Percentiles rank a stretch among this genome's conserved stretches.
Evolutionary conservation across 1,140 invertebrate species (phyloP).

Genomic region (Physella acuta): DNA sequence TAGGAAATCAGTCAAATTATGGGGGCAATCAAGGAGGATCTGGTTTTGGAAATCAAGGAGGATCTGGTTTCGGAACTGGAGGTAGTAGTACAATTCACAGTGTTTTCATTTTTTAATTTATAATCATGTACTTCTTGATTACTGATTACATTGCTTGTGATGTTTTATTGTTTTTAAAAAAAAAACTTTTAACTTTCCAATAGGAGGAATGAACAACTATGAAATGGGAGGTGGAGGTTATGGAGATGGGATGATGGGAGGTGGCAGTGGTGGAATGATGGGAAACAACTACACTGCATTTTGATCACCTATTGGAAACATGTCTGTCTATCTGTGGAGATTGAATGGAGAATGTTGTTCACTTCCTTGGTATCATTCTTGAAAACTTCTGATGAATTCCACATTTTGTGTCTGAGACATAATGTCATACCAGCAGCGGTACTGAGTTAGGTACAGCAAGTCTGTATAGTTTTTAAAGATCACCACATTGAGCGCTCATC

Average conservation of each 20-base stretch:
- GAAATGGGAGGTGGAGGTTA: conserved; percentile 36
- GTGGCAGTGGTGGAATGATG: conserved; percentile 28
- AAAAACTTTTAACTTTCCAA: conserved; percentile 2
- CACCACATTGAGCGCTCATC: too few species aligned
- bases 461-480: too few species aligned
- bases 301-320: too few species aligned
- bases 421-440: too few species aligned
- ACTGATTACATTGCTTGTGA: neutral
- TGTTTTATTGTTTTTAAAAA: neutral
- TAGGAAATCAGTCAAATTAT: neutral
- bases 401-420: too few species aligned
- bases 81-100: neutral
- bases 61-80: neutral
- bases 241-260: conserved; percentile 30
- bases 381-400: too few species aligned
- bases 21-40: neutral
- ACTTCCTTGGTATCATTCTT: too few species aligned
- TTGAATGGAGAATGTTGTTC: too few species aligned
- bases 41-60: neutral
- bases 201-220: conserved; percentile 25
- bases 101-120: neutral
- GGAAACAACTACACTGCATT: conserved; percentile 24
- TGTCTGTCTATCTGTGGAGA: too few species aligned
- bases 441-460: too few species aligned
- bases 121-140: neutral